Conservation (phyloP, 35 echinoderm and acorn worm species). For the Chiridota heheva region DNA sequence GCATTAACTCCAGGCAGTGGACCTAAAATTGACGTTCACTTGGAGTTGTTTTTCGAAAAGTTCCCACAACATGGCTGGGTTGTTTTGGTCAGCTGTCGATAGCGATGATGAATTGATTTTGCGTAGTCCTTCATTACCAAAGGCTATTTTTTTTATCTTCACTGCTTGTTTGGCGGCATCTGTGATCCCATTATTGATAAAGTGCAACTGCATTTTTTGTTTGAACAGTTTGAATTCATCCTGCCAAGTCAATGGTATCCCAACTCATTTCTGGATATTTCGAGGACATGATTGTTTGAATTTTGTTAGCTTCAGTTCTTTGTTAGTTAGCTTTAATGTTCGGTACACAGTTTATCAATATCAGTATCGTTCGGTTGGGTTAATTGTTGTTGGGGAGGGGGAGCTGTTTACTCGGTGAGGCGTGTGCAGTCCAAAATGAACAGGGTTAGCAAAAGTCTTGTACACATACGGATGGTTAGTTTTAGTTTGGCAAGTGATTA, state of each 20-base stretch:
- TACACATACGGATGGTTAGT: no score
- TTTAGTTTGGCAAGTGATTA: no score
- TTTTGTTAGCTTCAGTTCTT: no score
- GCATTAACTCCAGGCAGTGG: constrained; percentile 30
- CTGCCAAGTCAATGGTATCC: neutral
- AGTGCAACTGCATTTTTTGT: constrained; percentile 22
- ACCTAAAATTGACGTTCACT: constrained; percentile 47
- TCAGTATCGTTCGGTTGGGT: no score
- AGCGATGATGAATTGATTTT: constrained; percentile 33
- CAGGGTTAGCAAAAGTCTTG: no score
- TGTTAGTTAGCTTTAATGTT: no score
- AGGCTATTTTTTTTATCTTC: constrained; percentile 46
- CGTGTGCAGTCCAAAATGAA: no score
- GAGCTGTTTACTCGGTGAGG: no score
- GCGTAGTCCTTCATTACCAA: constrained; percentile 42
- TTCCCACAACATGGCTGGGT: constrained; percentile 45
- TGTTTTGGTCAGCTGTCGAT: constrained; percentile 18
- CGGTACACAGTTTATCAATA: no score
- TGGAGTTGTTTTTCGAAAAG: constrained; percentile 45
- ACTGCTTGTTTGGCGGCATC: constrained; percentile 21
- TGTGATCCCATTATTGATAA: constrained; percentile 19
- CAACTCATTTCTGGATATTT: constrained; percentile 48
- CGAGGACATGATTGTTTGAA: no score
- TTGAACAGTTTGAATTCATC: constrained; percentile 49
- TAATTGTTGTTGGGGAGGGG: no score